Percentiles rank a stretch among this genome's conserved stretches.
phyloP scores from a whole-genome alignment of 37 sponge, comb jelly and placozoan species.

The Cliona cf. orientalis region DNA sequence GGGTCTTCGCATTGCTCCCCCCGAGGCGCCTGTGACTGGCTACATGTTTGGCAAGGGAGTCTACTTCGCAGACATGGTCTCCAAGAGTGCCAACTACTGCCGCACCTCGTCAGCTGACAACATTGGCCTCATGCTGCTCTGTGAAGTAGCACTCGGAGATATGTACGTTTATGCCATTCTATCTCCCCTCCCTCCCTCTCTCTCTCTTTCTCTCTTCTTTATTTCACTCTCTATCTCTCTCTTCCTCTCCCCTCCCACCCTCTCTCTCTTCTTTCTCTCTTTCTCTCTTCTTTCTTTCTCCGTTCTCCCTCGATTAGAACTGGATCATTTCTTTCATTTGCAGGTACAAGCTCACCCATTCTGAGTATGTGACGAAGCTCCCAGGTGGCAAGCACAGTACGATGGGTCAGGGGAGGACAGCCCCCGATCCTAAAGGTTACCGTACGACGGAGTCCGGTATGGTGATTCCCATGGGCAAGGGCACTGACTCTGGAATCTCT shows the following conservation, averaged over 20 bases:
- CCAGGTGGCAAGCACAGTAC: slow-evolving; percentile 98
- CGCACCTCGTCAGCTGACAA: slow-evolving; percentile 54
- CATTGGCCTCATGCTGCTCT: slow-evolving; percentile 90
- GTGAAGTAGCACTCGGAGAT: slow-evolving; percentile 98
- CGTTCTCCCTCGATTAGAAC: too few species aligned
- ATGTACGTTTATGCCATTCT: slow-evolving; percentile 70
- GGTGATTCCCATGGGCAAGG: slow-evolving; percentile 82
- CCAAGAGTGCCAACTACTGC: slow-evolving; percentile 97
- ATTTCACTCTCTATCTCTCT: too few species aligned
- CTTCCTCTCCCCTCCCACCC: too few species aligned
- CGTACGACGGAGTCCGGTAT: slow-evolving; percentile 53
- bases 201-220: neutral
- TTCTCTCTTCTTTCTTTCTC: too few species aligned
- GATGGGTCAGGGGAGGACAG: slow-evolving; percentile 88
- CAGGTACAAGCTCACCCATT: slow-evolving; percentile 76
- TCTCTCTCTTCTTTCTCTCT: too few species aligned
- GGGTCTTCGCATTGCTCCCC: slow-evolving; percentile 98
- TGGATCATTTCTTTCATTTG: neutral
- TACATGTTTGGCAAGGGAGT: slow-evolving; percentile 99
- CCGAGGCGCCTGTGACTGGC: slow-evolving; percentile 98
- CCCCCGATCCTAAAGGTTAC: slow-evolving; percentile 69
- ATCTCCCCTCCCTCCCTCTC: neutral
- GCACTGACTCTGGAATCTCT: slow-evolving; percentile 8
- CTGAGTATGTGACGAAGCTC: slow-evolving; percentile 83
- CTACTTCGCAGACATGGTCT: slow-evolving; percentile 96